Evolutionary conservation across 2,113 vertebrate species (phyloP).

Genomic region (Varanus salvator): DNA sequence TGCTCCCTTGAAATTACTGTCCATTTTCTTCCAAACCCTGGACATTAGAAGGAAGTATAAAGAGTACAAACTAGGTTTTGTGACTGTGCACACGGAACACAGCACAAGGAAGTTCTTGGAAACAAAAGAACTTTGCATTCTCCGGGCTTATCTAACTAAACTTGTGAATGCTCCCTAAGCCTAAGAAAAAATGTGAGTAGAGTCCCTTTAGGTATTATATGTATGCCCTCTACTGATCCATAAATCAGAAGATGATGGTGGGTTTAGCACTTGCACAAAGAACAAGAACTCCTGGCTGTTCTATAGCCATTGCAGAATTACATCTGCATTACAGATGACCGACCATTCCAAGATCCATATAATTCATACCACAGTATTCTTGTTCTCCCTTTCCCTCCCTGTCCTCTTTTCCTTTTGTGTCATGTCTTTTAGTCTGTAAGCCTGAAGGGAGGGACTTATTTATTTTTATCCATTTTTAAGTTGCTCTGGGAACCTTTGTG

Average conservation of each 20-base stretch:
- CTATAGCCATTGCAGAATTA: no score
- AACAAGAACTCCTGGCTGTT: no score
- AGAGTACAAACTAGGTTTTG: background rate
- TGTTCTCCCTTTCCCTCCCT: no score
- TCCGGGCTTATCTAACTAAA: background rate
- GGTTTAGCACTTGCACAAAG: background rate
- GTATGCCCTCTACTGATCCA: background rate
- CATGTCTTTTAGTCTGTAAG: no score
- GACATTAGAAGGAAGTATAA: background rate
- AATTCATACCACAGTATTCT: no score
- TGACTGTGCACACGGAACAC: background rate
- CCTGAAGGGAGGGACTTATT: no score
- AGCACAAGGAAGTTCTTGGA: background rate
- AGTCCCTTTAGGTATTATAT: background rate
- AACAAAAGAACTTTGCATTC: background rate
- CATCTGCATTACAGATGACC: no score
- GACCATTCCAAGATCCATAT: no score
- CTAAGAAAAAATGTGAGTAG: background rate
- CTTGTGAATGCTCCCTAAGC: background rate
- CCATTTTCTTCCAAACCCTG: background rate
- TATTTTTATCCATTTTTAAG: no score
- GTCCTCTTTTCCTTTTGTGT: no score
- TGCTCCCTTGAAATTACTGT: background rate
- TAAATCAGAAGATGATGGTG: background rate
- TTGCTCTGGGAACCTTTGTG: no score